phyloP scores from a whole-genome alignment of 2,113 vertebrate species.

The Xyliphius kryptos region DNA sequence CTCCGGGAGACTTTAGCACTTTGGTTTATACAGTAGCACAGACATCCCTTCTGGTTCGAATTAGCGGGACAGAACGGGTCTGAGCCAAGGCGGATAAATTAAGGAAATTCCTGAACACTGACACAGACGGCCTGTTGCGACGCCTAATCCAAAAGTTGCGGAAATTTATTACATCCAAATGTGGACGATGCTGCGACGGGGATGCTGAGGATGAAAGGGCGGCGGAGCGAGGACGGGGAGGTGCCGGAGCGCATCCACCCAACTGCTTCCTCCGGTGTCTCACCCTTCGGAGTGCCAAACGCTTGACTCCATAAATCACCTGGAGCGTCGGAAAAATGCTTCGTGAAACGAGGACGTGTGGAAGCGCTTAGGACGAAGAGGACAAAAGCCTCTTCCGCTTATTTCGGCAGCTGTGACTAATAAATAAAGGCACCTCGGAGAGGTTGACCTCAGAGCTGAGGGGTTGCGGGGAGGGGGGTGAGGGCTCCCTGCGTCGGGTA shows the following conservation, averaged over 20 bases:
- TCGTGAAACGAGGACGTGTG: conserved; percentile 60
- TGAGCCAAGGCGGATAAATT: conserved; percentile 62
- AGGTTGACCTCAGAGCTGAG: conserved; percentile 46
- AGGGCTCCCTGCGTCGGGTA: too few relatives aligned
- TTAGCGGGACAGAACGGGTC: conserved; percentile 61
- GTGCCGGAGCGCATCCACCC: too few relatives aligned
- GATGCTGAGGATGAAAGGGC: too few relatives aligned
- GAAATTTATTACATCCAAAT: too few relatives aligned
- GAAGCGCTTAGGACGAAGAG: conserved; percentile 50
- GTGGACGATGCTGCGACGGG: too few relatives aligned
- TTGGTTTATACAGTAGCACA: conserved; percentile 60
- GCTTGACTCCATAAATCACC: conserved; percentile 50
- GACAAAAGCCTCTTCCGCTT: conserved; percentile 42
- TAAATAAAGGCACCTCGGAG: conserved; percentile 43
- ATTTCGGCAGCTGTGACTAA: conserved; percentile 49
- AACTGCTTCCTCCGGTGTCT: too few relatives aligned
- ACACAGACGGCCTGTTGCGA: conserved; percentile 60
- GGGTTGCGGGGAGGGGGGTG: too few relatives aligned
- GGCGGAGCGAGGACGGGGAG: too few relatives aligned
- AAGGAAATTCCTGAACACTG: conserved; percentile 60
- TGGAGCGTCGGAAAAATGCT: conserved; percentile 47
- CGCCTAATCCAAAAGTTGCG: too few relatives aligned
- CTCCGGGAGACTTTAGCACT: conserved; percentile 53
- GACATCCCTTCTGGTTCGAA: conserved; percentile 58
- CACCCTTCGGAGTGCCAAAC: conserved; percentile 17